These are phyloP conservation scores for Penaeus vannamei DNA, from an alignment of 1,140 invertebrate species.

Conservation along the genomic window DNA sequence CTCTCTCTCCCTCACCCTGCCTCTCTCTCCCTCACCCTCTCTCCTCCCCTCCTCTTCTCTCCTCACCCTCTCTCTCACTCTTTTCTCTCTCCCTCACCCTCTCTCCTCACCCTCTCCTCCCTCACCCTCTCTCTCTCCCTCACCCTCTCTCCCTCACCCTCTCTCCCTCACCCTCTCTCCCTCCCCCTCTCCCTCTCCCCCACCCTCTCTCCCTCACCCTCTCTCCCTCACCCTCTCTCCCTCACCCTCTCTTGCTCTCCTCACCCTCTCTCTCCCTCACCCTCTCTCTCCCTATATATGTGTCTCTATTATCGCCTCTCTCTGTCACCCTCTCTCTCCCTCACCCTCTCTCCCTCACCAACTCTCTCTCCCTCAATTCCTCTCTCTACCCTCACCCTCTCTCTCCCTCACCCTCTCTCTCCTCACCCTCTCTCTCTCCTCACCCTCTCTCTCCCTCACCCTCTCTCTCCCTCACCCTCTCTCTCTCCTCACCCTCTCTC, in stretches of 20 bases:
- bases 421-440: not conserved
- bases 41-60: not conserved
- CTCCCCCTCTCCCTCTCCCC: no score
- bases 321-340: no score
- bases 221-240: not conserved
- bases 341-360: no score
- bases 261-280: not conserved
- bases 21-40: not conserved
- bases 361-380: no score
- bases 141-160: no score
- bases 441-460: not conserved
- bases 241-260: not conserved
- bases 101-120: not conserved
- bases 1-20: not conserved
- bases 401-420: not conserved
- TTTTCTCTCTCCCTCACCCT: not conserved
- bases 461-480: not conserved
- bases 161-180: no score
- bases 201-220: not conserved
- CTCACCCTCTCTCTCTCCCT: not conserved
- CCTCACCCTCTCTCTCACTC: not conserved
- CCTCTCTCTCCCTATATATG: not conserved
- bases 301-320: no score
- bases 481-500: no score
- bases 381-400: not conserved